A percentile compares a stretch with the other conserved stretches of the same genome.
Evolutionary conservation across 2,888 invertebrate genomes (phyloP).

Genomic region (Hesperia comma): DNA sequence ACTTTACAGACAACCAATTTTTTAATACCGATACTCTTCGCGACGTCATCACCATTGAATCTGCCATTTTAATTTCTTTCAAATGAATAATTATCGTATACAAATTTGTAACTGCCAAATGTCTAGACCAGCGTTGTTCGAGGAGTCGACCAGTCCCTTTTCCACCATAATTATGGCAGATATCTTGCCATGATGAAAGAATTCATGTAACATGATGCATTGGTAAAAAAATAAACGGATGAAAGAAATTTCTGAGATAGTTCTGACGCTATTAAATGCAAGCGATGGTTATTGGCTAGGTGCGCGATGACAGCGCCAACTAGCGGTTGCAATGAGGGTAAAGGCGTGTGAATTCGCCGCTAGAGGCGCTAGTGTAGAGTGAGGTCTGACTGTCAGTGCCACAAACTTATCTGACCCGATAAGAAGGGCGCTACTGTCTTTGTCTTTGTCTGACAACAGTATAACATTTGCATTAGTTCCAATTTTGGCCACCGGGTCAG

Average conservation of each 20-base stretch:
- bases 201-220: slow-evolving; percentile 40
- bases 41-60: slow-evolving; percentile 39
- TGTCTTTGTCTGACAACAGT: too few relatives aligned
- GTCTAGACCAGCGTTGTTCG: slow-evolving; percentile 40
- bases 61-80: slow-evolving; percentile 24
- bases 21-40: slow-evolving; percentile 40
- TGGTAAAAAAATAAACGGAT: slow-evolving; percentile 38
- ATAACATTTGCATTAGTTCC: too few relatives aligned
- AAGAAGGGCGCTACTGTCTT: too few relatives aligned
- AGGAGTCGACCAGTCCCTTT: slow-evolving; percentile 36
- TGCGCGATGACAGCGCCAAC: too few relatives aligned
- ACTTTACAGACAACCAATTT: too few relatives aligned
- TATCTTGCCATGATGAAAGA: slow-evolving; percentile 40
- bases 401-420: too few relatives aligned
- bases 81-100: slow-evolving; percentile 16
- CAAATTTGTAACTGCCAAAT: slow-evolving; percentile 37
- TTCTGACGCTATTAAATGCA: slow-evolving; percentile 38
- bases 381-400: too few relatives aligned
- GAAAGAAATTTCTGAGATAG: slow-evolving; percentile 37
- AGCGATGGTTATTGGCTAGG: slow-evolving; percentile 41
- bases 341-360: too few relatives aligned
- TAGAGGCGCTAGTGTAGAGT: too few relatives aligned
- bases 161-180: slow-evolving; percentile 36
- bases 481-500: too few relatives aligned
- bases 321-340: too few relatives aligned